Percentiles rank a stretch among this genome's conserved stretches.
Evolutionary conservation across 2,113 vertebrate genomes (phyloP).

Genomic region (Chloroceryle aenea): DNA sequence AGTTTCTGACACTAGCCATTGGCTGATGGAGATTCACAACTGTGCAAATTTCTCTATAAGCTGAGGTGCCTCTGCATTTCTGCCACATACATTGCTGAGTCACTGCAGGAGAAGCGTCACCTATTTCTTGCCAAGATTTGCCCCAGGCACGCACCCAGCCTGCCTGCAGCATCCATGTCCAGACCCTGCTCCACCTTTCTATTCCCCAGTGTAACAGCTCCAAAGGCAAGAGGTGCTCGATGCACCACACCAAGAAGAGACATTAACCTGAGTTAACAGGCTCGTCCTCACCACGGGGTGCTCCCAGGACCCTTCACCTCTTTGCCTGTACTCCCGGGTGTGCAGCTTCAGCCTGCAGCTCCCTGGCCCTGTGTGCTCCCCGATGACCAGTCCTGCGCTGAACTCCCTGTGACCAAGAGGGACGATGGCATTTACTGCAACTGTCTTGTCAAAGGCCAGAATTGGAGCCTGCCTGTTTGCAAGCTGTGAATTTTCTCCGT

Average conservation of each 20-base stretch:
- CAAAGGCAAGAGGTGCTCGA: not conserved
- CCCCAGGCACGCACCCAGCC: not conserved
- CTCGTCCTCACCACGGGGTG: not conserved
- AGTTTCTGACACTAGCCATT: not conserved
- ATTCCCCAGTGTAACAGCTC: not conserved
- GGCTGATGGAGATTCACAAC: not conserved
- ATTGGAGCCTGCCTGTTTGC: not conserved
- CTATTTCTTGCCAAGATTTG: not conserved
- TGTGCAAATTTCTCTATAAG: not conserved
- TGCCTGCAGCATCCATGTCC: not conserved
- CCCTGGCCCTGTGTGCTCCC: accelerated
- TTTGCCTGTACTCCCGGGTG: not conserved
- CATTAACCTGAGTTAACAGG: accelerated
- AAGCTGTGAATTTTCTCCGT: constrained; percentile 61
- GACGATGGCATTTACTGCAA: not conserved
- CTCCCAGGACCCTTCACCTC: not conserved
- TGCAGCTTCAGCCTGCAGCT: not conserved
- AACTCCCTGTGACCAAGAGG: not conserved
- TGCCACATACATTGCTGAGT: not conserved
- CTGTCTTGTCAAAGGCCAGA: not conserved
- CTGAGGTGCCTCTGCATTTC: not conserved
- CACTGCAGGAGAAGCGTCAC: not conserved
- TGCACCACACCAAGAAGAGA: accelerated
- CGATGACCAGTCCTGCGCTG: not conserved
- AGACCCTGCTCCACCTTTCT: not conserved